Base-by-base conservation (phyloP, 2,888 invertebrate genomes). In the Glyphotaelius pellucidus region DNA sequence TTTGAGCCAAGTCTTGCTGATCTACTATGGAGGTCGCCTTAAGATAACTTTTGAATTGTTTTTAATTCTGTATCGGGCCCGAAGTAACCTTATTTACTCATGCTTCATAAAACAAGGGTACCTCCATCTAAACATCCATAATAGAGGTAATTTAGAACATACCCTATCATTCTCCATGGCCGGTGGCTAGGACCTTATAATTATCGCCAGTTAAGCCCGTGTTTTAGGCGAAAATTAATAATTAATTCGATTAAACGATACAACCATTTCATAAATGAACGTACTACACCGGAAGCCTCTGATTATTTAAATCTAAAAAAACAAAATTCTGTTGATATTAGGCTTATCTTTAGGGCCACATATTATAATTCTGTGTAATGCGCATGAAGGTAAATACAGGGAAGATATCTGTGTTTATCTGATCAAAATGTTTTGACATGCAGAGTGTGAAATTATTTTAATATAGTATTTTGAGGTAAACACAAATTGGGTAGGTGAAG, bases 161-260 rank as follows among this genome's bases (percentile, higher is more conserved):
- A 88, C 80, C 91, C 88, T 35, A 80, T 91, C 14, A 88, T 91
- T 91, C 31, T 91, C 80, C 86, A 91, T 88, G 91, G 85, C 9
- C 19, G n/a, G 19, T 81, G 91, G 81, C n/a, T 32, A 47, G 25
- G 35, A 25, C 32, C 80, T 42, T 30, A 80, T 88, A 91, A 91
- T 91, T 88, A 91, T 35, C 90, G 85, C 90, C 31, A 84, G 85
- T 32, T 67, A 90, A 90, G 81, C 32, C 80, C 90, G 25, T 30
- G 83, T 81, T 79, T 89, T 35, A 80, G 88, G 31, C 88, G 88
- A 89, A 89, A 32, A 67, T 67, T 67, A 67, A 89, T 89, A 89
- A 89, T 89, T 89, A 89, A 89, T 89, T 80, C 79, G 80, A 79
- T 89, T 31, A 89, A 89, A 89, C 88, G 88, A 79, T 80, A 67